Conservation (phyloP, 2,888 invertebrate species). For the Thysanoteuthis rhombus region DNA sequence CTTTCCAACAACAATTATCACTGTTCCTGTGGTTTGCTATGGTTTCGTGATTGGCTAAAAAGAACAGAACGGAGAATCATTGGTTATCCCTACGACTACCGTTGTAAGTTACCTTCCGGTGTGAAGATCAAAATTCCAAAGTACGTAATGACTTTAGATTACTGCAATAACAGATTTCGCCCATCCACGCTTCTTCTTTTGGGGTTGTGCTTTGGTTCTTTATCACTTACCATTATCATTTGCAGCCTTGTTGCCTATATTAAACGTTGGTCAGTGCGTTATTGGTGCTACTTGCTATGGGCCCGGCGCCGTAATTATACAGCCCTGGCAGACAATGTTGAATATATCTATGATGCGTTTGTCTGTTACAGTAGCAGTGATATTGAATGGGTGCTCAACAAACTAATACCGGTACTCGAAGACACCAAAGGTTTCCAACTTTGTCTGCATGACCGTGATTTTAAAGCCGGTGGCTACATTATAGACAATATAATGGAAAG, state of each 20-base stretch:
- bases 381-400: constrained; percentile 75
- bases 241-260: constrained; percentile 60
- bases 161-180: neutral
- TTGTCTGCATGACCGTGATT: constrained; percentile 79
- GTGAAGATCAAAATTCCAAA: neutral
- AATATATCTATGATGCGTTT: constrained; percentile 75
- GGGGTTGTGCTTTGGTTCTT: neutral
- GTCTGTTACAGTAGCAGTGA: constrained; percentile 78
- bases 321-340: neutral
- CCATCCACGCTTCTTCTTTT: neutral
- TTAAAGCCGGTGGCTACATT: constrained; percentile 78
- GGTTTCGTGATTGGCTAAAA: constrained; percentile 41
- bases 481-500: constrained; percentile 78
- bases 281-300: neutral
- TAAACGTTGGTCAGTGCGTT: constrained; percentile 62
- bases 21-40: constrained; percentile 72
- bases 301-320: neutral
- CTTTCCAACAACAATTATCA: constrained; percentile 73
- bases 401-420: constrained; percentile 76
- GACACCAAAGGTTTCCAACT: constrained; percentile 67
- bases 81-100: neutral
- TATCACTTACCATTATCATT: constrained; percentile 36
- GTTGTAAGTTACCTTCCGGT: neutral
- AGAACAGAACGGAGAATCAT: neutral
- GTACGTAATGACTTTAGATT: constrained; percentile 1